Conservation (phyloP, 2,888 invertebrate species). For the Cordilura impudica region DNA sequence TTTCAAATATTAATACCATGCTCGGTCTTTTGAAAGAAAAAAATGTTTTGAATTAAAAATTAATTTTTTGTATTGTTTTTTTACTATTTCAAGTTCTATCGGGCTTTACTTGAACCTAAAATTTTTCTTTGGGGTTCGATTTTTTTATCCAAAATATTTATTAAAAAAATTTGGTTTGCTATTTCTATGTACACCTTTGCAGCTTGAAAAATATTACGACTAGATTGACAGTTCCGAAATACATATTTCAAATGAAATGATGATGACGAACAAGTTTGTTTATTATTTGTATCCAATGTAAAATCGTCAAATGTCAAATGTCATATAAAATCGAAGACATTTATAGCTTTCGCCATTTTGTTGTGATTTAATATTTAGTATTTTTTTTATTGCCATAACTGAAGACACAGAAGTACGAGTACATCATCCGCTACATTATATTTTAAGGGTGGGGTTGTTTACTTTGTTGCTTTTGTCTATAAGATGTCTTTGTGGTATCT, state of each 20-base stretch:
- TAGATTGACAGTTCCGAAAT: not conserved
- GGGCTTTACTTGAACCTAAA: too few species aligned
- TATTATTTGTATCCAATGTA: constrained; percentile 1
- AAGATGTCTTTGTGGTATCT: constrained; percentile 41
- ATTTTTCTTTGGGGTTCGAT: too few species aligned
- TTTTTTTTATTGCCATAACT: not conserved
- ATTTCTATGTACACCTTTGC: too few species aligned
- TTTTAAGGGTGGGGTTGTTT: constrained; percentile 50
- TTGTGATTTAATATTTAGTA: constrained; percentile 25
- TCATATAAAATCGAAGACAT: constrained; percentile 13
- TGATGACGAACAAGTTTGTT: not conserved
- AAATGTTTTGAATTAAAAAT: too few species aligned
- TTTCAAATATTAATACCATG: too few species aligned
- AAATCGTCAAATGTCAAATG: constrained; percentile 56
- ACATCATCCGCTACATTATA: constrained; percentile 22
- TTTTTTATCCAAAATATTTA: too few species aligned
- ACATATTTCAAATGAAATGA: not conserved
- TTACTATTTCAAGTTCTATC: too few species aligned
- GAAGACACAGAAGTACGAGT: not conserved
- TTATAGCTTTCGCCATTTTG: constrained; percentile 57
- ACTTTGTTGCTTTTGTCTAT: not conserved
- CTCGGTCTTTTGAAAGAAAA: too few species aligned
- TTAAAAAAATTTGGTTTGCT: too few species aligned
- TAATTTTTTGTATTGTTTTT: too few species aligned
- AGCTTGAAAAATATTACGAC: not conserved